Evolutionary conservation across 2,797 vertebrate species (phyloP).

Genomic region (Hypotaenidia okinawae): DNA sequence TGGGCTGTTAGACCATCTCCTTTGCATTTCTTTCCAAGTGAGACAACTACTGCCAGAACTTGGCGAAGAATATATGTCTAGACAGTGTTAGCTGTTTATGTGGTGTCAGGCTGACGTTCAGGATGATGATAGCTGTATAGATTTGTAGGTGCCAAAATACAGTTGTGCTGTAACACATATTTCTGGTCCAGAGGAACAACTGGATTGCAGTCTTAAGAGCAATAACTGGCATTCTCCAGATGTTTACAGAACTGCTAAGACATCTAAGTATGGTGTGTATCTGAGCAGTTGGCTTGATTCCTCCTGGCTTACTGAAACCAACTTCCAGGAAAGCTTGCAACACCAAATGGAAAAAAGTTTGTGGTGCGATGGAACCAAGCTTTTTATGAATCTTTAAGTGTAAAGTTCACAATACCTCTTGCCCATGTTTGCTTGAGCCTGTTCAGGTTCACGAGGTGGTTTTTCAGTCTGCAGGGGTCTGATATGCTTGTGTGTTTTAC

Average conservation of each 20-base stretch:
- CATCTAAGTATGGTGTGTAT: background rate
- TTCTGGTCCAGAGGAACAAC: background rate
- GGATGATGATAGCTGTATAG: background rate
- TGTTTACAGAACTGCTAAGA: background rate
- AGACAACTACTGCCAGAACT: background rate
- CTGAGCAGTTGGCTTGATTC: background rate
- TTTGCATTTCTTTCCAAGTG: background rate
- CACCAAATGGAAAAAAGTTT: background rate
- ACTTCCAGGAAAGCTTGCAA: slow-evolving; percentile 11
- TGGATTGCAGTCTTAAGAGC: background rate
- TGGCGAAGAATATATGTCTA: background rate
- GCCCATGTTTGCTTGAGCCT: background rate
- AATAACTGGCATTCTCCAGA: background rate
- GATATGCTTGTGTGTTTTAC: background rate
- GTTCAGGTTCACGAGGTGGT: background rate
- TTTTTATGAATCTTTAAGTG: background rate
- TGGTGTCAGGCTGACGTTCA: background rate
- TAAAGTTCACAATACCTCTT: background rate
- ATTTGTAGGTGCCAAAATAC: background rate
- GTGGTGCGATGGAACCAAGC: background rate
- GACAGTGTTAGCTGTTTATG: background rate
- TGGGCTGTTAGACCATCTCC: background rate
- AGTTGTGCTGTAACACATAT: background rate
- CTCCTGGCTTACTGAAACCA: background rate
- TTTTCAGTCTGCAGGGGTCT: background rate